Conservation (phyloP, 1,140 invertebrate genomes). For the Megathymus violae region DNA sequence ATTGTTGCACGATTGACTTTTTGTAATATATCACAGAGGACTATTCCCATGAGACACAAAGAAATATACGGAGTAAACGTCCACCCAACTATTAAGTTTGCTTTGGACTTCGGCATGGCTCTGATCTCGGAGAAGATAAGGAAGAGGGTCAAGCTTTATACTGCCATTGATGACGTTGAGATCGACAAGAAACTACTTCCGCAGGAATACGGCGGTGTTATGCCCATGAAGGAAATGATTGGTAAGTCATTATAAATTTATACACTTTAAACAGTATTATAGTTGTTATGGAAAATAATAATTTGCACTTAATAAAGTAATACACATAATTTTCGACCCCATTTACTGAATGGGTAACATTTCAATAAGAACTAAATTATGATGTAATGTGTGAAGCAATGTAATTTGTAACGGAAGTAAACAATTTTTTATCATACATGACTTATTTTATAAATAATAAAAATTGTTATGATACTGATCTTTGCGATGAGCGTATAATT, state of each 20-base stretch:
- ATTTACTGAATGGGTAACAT: too few relatives aligned
- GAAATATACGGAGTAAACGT: slow-evolving; percentile 91
- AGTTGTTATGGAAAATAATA: not conserved
- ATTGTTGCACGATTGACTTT: too few relatives aligned
- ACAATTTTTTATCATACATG: too few relatives aligned
- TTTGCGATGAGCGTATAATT: too few relatives aligned
- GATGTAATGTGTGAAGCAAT: too few relatives aligned
- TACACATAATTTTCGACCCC: too few relatives aligned
- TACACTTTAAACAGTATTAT: not conserved
- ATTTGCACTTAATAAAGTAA: too few relatives aligned
- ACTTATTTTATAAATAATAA: too few relatives aligned
- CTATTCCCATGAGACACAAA: slow-evolving; percentile 93
- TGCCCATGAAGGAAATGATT: slow-evolving; percentile 93
- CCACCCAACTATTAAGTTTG: slow-evolving; percentile 90
- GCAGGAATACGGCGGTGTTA: slow-evolving; percentile 91
- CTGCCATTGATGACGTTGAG: slow-evolving; percentile 84
- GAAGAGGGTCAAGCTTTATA: slow-evolving; percentile 89
- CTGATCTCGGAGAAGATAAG: slow-evolving; percentile 93
- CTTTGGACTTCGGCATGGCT: slow-evolving; percentile 91
- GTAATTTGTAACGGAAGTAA: too few relatives aligned
- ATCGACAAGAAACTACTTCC: slow-evolving; percentile 88
- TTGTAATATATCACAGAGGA: slow-evolving; percentile 90
- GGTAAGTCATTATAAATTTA: slow-evolving; percentile 77
- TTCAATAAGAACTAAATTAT: too few relatives aligned
- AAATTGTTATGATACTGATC: too few relatives aligned